Percentiles rank a stretch among this genome's conserved stretches.
These are phyloP conservation scores for Stenichneumon culpator DNA, from an alignment of 2,888 invertebrate genomes.

Conservation along the genomic window DNA sequence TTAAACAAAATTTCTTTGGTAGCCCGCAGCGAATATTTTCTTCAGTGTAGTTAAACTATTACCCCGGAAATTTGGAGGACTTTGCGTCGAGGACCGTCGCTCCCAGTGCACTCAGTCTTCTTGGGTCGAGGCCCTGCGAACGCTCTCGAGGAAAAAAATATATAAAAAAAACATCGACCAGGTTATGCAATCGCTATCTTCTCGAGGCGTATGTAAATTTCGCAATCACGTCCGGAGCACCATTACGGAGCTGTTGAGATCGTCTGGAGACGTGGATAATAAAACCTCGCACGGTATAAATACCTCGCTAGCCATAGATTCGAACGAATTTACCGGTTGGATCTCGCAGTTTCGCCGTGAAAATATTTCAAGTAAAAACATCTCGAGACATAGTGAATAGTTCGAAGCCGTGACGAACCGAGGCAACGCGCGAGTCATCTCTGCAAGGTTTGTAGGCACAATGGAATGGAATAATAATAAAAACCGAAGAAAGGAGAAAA, in stretches of 20 bases:
- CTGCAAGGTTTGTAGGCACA: no score
- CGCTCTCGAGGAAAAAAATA: conserved; percentile 17
- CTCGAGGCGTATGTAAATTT: conserved; percentile 41
- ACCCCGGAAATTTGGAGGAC: neutral
- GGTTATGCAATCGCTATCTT: conserved; percentile 53
- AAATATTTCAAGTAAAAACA: neutral
- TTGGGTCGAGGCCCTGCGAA: neutral
- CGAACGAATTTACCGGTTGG: neutral
- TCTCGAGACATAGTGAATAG: neutral
- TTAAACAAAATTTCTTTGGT: no score
- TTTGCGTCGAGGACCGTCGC: neutral
- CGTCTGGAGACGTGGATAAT: neutral
- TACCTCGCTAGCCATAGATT: neutral
- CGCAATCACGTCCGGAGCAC: conserved; percentile 28
- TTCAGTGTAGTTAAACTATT: neutral
- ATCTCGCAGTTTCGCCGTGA: neutral
- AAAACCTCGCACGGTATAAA: neutral
- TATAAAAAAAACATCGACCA: conserved; percentile 9
- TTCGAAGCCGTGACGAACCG: neutral
- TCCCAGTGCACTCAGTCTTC: neutral
- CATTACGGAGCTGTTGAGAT: conserved; percentile 3
- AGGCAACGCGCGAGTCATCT: no score
- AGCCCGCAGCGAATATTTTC: neutral
- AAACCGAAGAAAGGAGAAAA: no score
- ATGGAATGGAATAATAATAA: no score